These are phyloP conservation scores for Vanessa cardui DNA, from an alignment of 2,888 invertebrate genomes.

Conservation along the genomic window DNA sequence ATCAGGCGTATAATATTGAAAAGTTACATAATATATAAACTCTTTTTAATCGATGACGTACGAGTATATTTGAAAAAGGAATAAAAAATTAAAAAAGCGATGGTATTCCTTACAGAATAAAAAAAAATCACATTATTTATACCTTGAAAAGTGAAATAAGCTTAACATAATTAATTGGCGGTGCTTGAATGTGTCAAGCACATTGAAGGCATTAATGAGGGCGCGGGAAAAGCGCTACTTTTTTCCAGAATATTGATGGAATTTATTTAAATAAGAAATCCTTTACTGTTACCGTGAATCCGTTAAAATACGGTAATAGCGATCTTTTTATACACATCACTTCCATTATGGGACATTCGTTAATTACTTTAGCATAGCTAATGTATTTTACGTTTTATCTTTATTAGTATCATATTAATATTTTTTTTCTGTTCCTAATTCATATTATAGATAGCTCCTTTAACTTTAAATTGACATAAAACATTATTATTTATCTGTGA, in stretches of 20 bases:
- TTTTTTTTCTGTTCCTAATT: too few species aligned
- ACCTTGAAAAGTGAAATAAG: conserved; percentile 15
- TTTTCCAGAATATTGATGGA: conserved; percentile 12
- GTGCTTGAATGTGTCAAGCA: conserved; percentile 25
- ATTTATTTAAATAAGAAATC: conserved; percentile 22
- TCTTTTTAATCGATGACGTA: too few species aligned
- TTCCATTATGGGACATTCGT: neutral
- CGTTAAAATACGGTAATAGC: conserved; percentile 1
- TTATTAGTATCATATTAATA: too few species aligned
- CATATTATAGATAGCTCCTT: too few species aligned
- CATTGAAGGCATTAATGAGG: conserved; percentile 22
- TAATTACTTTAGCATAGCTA: too few species aligned
- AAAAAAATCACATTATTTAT: neutral
- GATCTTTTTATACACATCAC: neutral
- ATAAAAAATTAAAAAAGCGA: neutral
- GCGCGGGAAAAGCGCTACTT: conserved; percentile 17
- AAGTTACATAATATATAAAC: too few species aligned
- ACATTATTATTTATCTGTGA: too few species aligned
- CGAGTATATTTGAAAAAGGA: too few species aligned
- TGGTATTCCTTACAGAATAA: neutral
- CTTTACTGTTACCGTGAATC: neutral
- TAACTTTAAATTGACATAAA: too few species aligned
- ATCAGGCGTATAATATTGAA: too few species aligned
- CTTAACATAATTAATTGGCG: conserved; percentile 24
- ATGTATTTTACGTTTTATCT: too few species aligned